These are phyloP conservation scores for Mythimna vitellina DNA, from an alignment of 2,888 invertebrate genomes.

Conservation along the genomic window DNA sequence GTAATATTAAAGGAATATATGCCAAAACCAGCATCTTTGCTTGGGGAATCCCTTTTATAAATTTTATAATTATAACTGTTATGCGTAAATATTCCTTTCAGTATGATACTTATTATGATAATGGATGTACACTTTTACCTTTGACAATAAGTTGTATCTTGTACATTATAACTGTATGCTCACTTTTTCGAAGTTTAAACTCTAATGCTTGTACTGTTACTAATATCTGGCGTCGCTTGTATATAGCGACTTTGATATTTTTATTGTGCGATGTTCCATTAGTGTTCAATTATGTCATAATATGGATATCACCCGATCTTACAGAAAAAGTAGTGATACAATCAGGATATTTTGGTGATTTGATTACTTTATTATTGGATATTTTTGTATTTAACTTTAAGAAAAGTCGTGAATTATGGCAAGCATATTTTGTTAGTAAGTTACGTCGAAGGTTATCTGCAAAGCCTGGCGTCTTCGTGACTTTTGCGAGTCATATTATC, in stretches of 20 bases:
- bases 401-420: neutral
- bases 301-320: no score
- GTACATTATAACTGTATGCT: neutral
- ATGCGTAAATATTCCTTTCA: no score
- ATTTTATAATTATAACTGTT: neutral
- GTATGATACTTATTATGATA: neutral
- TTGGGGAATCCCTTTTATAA: neutral
- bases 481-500: neutral
- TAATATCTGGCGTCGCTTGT: neutral
- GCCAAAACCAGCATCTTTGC: neutral
- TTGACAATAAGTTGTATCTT: neutral
- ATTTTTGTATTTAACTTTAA: neutral
- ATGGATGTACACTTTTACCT: neutral
- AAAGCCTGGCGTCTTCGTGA: neutral
- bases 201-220: neutral
- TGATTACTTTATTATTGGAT: no score
- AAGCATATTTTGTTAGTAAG: neutral
- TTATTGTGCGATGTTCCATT: neutral
- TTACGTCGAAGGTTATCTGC: neutral
- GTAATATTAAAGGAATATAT: neutral
- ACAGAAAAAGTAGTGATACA: no score
- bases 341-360: no score
- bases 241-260: slow-evolving; percentile 3
- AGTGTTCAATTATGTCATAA: no score
- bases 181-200: neutral